These are phyloP conservation scores for Elachura formosa DNA, from an alignment of 2,113 vertebrate genomes.

Conservation along the genomic window DNA sequence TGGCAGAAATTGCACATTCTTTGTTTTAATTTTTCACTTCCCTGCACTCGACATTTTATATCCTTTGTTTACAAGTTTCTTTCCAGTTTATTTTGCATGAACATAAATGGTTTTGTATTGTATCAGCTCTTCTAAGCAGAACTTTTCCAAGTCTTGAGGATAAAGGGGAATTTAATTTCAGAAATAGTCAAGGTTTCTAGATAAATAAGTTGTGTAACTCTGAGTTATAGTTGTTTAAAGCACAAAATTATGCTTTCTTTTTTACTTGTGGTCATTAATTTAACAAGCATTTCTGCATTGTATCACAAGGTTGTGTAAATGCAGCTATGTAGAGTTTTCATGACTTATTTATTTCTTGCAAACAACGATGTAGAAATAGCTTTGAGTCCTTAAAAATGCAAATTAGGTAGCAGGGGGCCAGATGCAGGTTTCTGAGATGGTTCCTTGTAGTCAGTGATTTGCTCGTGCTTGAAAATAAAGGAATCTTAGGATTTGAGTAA, in stretches of 20 bases:
- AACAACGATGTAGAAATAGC: not conserved
- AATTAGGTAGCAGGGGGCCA: not conserved
- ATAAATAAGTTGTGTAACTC: not conserved
- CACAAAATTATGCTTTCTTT: slow-evolving; percentile 32
- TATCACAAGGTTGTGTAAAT: not conserved
- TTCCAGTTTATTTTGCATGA: slow-evolving; percentile 14
- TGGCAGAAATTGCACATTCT: slow-evolving; percentile 49
- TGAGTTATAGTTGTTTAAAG: not conserved
- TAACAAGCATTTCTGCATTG: slow-evolving; percentile 1
- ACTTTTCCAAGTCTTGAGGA: not conserved
- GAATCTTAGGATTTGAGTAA: not conserved
- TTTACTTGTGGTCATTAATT: slow-evolving; percentile 3
- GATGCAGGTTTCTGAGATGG: not conserved
- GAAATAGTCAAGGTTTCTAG: not conserved
- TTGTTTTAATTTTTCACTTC: slow-evolving; percentile 38
- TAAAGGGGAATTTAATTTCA: not conserved
- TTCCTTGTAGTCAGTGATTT: not conserved
- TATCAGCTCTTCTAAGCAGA: not conserved
- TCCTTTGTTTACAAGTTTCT: slow-evolving; percentile 9
- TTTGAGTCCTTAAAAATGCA: not conserved
- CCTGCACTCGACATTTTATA: not conserved
- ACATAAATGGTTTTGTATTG: not conserved
- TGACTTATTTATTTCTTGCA: not conserved
- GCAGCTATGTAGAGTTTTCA: not conserved
- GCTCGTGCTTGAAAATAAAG: not conserved